Evolutionary conservation across 2,888 invertebrate genomes (phyloP), one percentile per base, ranked within the genome.

Genomic region (Eretmocerus hayati): DNA sequence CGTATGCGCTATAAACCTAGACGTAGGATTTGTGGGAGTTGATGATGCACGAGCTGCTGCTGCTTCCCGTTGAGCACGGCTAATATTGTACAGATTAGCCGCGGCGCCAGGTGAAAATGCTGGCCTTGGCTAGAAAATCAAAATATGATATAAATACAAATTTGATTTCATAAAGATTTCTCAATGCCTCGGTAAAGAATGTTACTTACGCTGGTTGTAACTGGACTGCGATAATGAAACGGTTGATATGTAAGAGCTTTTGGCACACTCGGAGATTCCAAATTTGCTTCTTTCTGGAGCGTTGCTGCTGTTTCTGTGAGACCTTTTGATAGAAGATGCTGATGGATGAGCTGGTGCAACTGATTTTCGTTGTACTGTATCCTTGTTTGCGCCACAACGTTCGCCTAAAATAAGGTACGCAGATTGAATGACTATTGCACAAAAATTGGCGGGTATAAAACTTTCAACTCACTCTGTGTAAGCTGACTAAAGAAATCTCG

Each of bases 311-410:
- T 81, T 44, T 85, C 85, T 1, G 66, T 51, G 42, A 87, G 77
- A 0, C 90, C 94, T 60, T 89, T 84, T 3, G 81, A 79, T 26
- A 81, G 66, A 44, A 97, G 76, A 74, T 96, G 94, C 48, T 90
- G 86, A 63, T 90, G 84, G 39, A 99, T 93, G 11, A 99, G 75
- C 68, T 93, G 90, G 58, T 93, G 81, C 30, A 99, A 75, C 71
- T 99, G 95, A 37, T 87, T 83, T 68, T 93, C 91, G 72, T 95
- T 92, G 77, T 90, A 99, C 63, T 87, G 87, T 52, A 99, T 96
- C 55, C 88, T 84, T 0, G 97, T 97, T 72, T 95, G 93, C 0
- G 95, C 94, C 1, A 97, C 93, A 37, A 97, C 90, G 72, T 92
- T 92, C 1, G 94, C 89, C 84, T 83, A 65, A 2, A 66, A 23